Base-by-base conservation (phyloP, 92 coral and sea anemone species). In the Epizoanthus rinbou region DNA sequence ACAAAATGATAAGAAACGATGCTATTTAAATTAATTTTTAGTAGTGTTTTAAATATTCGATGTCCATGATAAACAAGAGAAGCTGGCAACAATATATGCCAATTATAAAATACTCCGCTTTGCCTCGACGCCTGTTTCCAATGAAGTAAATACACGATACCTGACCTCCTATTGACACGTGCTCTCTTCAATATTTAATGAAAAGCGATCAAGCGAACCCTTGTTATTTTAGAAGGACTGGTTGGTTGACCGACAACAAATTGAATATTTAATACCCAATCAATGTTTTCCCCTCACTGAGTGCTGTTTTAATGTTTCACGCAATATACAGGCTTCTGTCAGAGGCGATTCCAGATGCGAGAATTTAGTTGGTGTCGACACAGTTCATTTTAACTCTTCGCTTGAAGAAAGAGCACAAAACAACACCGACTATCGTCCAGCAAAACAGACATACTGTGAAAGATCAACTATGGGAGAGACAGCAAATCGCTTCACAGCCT, bases 401-500 rank as follows among this genome's bases (percentile, higher is more conserved):
- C 24, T 69, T 14, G 82, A 78, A 22, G 82, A 78, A n/a, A 10
- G 57, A 19, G 69, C 15, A 3, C 69, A 60, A 23, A 78, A 62
- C 15, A 50, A 13, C 58, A 4, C 33, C 1, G 45, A 78, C 21
- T 60, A 60, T 39, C 39, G 25, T 33, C 70, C 69, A 60, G 41
- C 71, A 41, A 78, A 60, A 78, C 82, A 62, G 62, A 62, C 59
- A 60, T 78, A 39, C n/a, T 62, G 71, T 50, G 72, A 78, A 23
- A 62, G 64, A 16, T 62, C 69, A 43, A 67, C 9, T 10, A 89
- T 89, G 92, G 84, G 87, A 4, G 92, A 89, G 41, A 89, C 89
- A 0, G 75, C 89, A 2, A 89, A 81, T 19, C 89, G 91, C 1
- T 91, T 93, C 63, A 89, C 95, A 10, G 54, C 93, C 18, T 88